phyloP scores from a whole-genome alignment of 2,797 vertebrate species.

The Pseudochirops corinnae region DNA sequence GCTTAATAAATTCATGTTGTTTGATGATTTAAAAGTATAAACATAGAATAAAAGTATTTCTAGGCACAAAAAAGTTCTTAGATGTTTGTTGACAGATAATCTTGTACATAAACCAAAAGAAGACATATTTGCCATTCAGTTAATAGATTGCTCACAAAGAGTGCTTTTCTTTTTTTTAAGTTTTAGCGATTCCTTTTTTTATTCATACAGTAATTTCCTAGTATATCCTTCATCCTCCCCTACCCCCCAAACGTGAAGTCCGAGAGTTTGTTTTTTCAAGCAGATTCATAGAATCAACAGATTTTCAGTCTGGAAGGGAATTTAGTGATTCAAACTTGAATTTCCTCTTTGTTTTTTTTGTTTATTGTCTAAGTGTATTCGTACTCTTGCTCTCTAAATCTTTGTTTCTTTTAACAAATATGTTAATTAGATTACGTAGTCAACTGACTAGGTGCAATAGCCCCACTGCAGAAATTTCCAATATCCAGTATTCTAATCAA shows the following conservation, averaged over 20 bases:
- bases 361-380: background rate
- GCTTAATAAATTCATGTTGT: too few species aligned
- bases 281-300: background rate
- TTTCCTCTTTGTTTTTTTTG: background rate
- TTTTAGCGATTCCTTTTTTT: background rate
- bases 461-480: background rate
- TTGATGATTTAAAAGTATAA: background rate
- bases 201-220: background rate
- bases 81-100: background rate
- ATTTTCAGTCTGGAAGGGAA: background rate
- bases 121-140: background rate
- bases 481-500: background rate
- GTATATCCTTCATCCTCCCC: background rate
- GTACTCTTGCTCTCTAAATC: background rate
- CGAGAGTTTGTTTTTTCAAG: background rate
- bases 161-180: background rate
- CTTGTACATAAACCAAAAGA: too few species aligned
- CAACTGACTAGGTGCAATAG: background rate
- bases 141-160: background rate
- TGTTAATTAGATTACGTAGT: background rate
- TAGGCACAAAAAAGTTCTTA: background rate
- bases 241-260: background rate
- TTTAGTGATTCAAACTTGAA: background rate
- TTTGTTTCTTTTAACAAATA: background rate
- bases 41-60: conserved; percentile 30